Evolutionary conservation across 2,113 vertebrate genomes (phyloP).

Genomic region (Mesoclemmys tuberculata): DNA sequence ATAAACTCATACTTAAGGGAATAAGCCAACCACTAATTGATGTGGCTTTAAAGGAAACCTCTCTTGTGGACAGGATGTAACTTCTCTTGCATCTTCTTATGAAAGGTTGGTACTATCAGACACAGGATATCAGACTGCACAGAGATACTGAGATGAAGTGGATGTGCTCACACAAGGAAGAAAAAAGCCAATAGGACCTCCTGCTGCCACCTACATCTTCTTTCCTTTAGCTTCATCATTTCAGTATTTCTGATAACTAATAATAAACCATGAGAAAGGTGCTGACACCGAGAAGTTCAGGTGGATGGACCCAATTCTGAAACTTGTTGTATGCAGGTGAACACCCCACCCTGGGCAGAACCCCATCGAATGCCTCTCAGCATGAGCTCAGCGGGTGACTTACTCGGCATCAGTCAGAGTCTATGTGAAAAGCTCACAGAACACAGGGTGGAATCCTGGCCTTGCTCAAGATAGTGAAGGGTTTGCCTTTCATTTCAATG

Average conservation of each 20-base stretch:
- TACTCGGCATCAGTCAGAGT: neutral
- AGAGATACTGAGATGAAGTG: neutral
- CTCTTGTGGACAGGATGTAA: neutral
- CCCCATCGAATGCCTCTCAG: neutral
- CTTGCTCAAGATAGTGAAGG: neutral
- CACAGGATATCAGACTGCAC: neutral
- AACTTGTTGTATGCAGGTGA: neutral
- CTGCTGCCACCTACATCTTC: neutral
- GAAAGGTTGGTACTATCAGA: neutral
- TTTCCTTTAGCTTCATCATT: neutral
- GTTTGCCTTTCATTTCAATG: neutral
- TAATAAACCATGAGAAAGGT: neutral
- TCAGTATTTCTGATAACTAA: neutral
- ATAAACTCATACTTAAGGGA: neutral
- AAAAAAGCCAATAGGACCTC: neutral
- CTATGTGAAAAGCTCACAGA: neutral
- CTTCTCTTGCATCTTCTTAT: neutral
- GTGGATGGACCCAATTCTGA: neutral
- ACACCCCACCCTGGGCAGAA: neutral
- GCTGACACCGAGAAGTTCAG: neutral
- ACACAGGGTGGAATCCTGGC: neutral
- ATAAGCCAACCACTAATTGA: neutral
- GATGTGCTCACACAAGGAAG: neutral
- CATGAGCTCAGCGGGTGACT: neutral
- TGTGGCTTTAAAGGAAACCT: neutral